Conservation (phyloP, 2,888 invertebrate genomes). For the Mongoloraphidia duomilia region DNA sequence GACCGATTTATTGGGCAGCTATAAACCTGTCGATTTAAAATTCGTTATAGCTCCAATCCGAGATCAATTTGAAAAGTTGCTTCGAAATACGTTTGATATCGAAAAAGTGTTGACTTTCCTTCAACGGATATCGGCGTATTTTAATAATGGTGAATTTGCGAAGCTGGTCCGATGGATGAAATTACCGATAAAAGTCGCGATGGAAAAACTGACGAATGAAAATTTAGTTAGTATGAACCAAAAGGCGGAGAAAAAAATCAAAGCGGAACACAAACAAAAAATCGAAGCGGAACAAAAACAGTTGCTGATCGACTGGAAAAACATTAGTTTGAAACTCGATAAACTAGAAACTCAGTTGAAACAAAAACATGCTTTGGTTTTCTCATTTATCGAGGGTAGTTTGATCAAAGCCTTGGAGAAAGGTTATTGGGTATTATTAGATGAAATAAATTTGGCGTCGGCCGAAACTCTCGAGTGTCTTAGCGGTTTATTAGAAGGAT, state of each 20-base stretch:
- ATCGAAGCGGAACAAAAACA: background rate
- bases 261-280: background rate
- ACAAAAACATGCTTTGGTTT: constrained; percentile 58
- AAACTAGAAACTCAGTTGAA: constrained; percentile 63
- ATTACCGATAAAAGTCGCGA: no score
- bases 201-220: no score
- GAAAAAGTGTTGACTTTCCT: constrained; percentile 74
- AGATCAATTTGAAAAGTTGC: constrained; percentile 69
- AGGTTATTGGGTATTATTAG: constrained; percentile 92
- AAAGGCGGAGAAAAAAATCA: background rate
- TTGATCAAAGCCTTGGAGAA: constrained; percentile 79
- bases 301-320: no score
- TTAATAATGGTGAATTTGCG: constrained; percentile 38
- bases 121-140: constrained; percentile 62
- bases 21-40: constrained; percentile 87
- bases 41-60: constrained; percentile 68
- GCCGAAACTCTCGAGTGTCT: constrained; percentile 93
- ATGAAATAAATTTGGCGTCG: constrained; percentile 96
- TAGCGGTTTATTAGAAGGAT: constrained; percentile 76
- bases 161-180: no score
- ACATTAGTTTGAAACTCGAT: constrained; percentile 46
- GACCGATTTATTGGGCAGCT: constrained; percentile 90
- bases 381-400: constrained; percentile 88
- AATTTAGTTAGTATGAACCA: no score
- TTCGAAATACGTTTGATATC: constrained; percentile 59